Evolutionary conservation across 2,113 vertebrate species (phyloP).

Genomic region (Alectura lathami): DNA sequence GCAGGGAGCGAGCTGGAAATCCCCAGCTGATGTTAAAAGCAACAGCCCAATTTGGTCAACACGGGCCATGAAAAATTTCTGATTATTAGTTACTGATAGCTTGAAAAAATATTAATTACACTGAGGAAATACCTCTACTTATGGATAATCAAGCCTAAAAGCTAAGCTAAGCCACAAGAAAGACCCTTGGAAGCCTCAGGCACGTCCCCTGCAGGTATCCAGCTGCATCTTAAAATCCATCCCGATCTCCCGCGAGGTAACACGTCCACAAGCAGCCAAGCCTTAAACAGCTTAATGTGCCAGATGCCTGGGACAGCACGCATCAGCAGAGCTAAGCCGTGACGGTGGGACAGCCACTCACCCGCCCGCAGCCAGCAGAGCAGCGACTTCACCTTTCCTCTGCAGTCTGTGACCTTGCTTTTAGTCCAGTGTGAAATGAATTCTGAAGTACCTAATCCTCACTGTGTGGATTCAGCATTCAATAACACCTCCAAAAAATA

Average conservation of each 20-base stretch:
- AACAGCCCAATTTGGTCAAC: background rate
- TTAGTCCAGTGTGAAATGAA: conserved; percentile 56
- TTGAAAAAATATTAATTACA: background rate
- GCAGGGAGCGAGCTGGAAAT: background rate
- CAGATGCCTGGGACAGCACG: background rate
- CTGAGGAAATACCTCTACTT: background rate
- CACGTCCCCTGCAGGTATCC: background rate
- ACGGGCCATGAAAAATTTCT: background rate
- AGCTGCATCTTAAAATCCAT: background rate
- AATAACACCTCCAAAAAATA: background rate
- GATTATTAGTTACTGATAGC: background rate
- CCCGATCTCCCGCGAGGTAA: background rate
- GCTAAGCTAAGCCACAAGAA: background rate
- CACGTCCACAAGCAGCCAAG: background rate
- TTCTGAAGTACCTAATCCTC: conserved; percentile 12
- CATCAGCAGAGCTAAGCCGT: background rate
- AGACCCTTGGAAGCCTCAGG: background rate
- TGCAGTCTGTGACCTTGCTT: conserved; percentile 66
- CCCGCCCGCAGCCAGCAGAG: conserved; percentile 31
- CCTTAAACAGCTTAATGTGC: background rate
- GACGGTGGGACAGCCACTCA: background rate
- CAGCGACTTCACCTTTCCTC: conserved; percentile 18
- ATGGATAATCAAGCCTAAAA: background rate
- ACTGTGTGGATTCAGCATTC: background rate
- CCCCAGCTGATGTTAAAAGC: background rate